Conservation (phyloP, 2,888 invertebrate genomes). For the Thecophora atra region DNA sequence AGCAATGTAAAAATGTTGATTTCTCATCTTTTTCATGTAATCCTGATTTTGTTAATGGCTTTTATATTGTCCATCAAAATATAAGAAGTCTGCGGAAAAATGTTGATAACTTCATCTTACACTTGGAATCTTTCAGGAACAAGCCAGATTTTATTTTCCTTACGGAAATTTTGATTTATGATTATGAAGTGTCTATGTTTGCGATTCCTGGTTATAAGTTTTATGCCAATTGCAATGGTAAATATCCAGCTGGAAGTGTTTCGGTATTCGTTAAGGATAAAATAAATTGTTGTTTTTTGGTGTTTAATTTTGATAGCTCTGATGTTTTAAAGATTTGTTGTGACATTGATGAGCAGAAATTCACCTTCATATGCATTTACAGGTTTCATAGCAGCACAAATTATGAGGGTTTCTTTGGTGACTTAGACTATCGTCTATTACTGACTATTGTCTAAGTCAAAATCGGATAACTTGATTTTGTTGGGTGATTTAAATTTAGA, state of each 20-base stretch:
- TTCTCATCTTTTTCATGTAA: neutral
- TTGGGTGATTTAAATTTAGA: too few relatives aligned
- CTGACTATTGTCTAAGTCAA: neutral
- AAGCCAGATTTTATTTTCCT: slow-evolving; percentile 15
- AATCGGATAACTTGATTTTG: too few relatives aligned
- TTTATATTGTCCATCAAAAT: neutral
- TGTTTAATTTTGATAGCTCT: too few relatives aligned
- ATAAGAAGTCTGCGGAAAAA: neutral
- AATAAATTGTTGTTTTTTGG: too few relatives aligned
- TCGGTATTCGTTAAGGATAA: too few relatives aligned
- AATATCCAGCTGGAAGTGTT: too few relatives aligned
- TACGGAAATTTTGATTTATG: slow-evolving; percentile 12
- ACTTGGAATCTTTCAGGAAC: neutral
- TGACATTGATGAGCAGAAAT: slow-evolving; percentile 3
- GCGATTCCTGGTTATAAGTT: neutral
- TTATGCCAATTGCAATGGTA: slow-evolving; percentile 23
- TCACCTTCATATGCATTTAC: too few relatives aligned
- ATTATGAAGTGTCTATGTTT: slow-evolving; percentile 4
- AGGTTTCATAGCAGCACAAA: too few relatives aligned
- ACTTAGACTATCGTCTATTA: too few relatives aligned
- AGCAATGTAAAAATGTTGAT: slow-evolving; percentile 13
- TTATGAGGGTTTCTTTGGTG: too few relatives aligned
- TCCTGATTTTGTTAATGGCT: neutral
- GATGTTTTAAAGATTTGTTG: too few relatives aligned
- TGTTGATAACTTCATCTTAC: neutral